phyloP scores from a whole-genome alignment of 2,797 vertebrate genomes.

The Notolepis coatsorum region DNA sequence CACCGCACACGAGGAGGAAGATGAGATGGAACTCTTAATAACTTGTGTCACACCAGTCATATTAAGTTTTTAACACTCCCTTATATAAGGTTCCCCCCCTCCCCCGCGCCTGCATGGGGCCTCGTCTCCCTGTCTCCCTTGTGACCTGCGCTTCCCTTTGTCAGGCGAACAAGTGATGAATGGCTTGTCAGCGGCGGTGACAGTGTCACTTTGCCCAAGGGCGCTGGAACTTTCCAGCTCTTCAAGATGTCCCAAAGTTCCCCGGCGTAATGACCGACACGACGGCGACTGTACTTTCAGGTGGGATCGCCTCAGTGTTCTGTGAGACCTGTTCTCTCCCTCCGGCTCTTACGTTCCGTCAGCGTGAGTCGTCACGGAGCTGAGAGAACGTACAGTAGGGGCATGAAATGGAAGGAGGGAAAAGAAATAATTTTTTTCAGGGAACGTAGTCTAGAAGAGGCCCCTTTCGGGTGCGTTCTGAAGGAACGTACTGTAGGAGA shows the following conservation, averaged over 20 bases:
- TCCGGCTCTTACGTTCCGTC: no score
- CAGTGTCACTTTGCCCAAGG: slow-evolving; percentile 62
- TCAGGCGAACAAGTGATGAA: slow-evolving; percentile 58
- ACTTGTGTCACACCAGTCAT: slow-evolving; percentile 74
- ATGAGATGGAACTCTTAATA: slow-evolving; percentile 62
- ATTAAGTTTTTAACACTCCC: slow-evolving; percentile 63
- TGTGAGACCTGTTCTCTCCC: no score
- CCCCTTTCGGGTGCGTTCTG: no score
- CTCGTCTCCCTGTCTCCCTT: slow-evolving; percentile 56
- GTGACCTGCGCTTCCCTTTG: slow-evolving; percentile 58
- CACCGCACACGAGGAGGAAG: slow-evolving; percentile 38
- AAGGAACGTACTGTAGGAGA: no score
- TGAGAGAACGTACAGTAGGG: no score
- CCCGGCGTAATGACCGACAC: no score
- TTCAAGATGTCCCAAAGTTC: slow-evolving; percentile 28
- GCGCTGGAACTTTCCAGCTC: slow-evolving; percentile 52
- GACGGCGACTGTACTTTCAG: no score
- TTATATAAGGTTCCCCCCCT: slow-evolving; percentile 53
- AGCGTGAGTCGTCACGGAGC: no score
- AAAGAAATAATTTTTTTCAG: no score
- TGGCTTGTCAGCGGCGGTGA: slow-evolving; percentile 33
- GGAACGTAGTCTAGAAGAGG: no score
- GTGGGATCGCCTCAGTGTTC: no score
- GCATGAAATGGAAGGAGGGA: no score
- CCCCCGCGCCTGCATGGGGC: slow-evolving; percentile 34